These are phyloP conservation scores for Ophthalmolycus amberensis DNA, from an alignment of 2,113 vertebrate genomes.

Conservation along the genomic window DNA sequence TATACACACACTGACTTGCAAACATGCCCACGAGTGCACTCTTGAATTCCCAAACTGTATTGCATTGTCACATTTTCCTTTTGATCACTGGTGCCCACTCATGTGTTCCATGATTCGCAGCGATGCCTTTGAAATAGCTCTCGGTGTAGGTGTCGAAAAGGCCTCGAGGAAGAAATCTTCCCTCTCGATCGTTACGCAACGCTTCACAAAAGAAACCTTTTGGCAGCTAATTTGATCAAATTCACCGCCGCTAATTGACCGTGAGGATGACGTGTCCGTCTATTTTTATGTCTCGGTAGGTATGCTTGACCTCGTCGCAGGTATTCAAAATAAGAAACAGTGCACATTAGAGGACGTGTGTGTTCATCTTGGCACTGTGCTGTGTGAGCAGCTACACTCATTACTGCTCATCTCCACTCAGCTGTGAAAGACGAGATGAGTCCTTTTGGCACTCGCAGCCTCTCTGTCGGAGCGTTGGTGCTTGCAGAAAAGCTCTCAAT, in stretches of 20 bases:
- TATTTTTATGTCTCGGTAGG: background rate
- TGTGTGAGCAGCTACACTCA: conserved; percentile 45
- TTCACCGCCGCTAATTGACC: conserved; percentile 46
- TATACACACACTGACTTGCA: background rate
- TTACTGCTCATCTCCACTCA: conserved; percentile 56
- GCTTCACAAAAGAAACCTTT: conserved; percentile 37
- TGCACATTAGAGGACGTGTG: conserved; percentile 13
- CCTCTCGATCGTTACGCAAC: conserved; percentile 20
- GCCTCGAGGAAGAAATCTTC: conserved; percentile 40
- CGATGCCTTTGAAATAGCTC: conserved; percentile 30
- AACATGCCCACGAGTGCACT: background rate
- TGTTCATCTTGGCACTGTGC: conserved; percentile 30
- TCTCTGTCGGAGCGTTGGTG: conserved; percentile 14
- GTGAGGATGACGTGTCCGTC: conserved; percentile 12
- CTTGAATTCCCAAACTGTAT: background rate
- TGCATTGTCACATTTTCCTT: conserved; percentile 10
- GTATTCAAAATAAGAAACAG: conserved; percentile 35
- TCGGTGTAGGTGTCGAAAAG: conserved; percentile 41
- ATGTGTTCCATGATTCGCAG: conserved; percentile 25
- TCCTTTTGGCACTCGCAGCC: conserved; percentile 43
- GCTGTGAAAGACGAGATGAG: conserved; percentile 73
- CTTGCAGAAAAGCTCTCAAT: background rate
- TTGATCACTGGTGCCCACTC: conserved; percentile 38
- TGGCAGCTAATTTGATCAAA: conserved; percentile 44
- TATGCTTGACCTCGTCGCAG: conserved; percentile 12